phyloP scores from a whole-genome alignment of 1,140 invertebrate species.

The Vollenhovia emeryi region DNA sequence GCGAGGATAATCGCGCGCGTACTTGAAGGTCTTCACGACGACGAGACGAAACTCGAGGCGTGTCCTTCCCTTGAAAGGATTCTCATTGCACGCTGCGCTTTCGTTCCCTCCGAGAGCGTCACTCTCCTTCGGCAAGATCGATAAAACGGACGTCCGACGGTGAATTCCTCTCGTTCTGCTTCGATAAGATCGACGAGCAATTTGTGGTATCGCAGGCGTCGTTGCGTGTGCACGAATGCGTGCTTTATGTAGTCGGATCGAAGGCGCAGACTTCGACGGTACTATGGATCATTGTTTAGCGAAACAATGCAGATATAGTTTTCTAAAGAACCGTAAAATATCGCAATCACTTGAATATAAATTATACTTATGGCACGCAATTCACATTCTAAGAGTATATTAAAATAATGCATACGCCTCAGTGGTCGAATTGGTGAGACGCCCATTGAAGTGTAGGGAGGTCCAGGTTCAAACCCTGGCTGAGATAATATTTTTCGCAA shows the following conservation, averaged over 20 bases:
- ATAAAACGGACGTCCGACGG: slow-evolving; percentile 42
- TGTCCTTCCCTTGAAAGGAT: slow-evolving; percentile 32
- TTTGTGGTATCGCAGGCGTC: slow-evolving; percentile 6
- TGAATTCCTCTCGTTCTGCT: slow-evolving; percentile 34
- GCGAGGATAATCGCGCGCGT: slow-evolving; percentile 61
- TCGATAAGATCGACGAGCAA: slow-evolving; percentile 51
- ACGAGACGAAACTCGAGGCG: slow-evolving; percentile 28
- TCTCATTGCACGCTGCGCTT: slow-evolving; percentile 33
- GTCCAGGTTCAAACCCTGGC: too few relatives aligned
- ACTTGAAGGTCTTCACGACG: slow-evolving; percentile 29
- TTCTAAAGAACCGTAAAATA: not conserved
- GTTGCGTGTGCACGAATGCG: not conserved
- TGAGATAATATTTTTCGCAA: too few relatives aligned
- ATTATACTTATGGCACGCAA: not conserved
- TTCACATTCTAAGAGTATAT: too few relatives aligned
- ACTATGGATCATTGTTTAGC: not conserved
- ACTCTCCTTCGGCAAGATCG: slow-evolving; percentile 17
- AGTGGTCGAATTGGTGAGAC: too few relatives aligned
- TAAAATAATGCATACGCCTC: too few relatives aligned
- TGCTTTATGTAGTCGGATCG: not conserved
- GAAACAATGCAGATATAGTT: not conserved
- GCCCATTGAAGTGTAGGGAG: too few relatives aligned
- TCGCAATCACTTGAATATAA: not conserved
- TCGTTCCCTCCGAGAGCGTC: slow-evolving; percentile 12
- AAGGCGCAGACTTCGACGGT: not conserved